Percentiles rank a stretch among this genome's conserved stretches.
Evolutionary conservation across 92 coral and sea anemone species (phyloP).

Genomic region (Zoanthus sociatus): DNA sequence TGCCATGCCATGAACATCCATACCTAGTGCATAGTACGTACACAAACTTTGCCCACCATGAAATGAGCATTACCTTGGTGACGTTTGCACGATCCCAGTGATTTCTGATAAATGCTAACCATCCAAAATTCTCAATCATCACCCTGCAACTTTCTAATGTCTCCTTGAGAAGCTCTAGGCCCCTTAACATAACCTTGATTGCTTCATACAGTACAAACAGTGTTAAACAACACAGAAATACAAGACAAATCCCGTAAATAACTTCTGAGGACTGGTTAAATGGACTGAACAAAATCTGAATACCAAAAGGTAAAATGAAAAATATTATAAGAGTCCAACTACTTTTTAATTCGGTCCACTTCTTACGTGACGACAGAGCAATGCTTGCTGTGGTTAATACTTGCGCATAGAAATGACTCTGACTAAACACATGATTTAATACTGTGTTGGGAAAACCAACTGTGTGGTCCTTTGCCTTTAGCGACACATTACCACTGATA

Average conservation of each 20-base stretch:
- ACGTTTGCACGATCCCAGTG: conserved; percentile 79
- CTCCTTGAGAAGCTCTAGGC: conserved; percentile 58
- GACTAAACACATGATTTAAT: conserved; percentile 61
- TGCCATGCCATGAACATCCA: conserved; percentile 54
- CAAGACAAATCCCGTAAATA: conserved; percentile 61
- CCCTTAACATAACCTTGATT: conserved; percentile 58
- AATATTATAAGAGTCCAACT: conserved; percentile 71
- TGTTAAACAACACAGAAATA: conserved; percentile 56
- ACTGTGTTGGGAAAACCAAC: conserved; percentile 34
- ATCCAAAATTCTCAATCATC: conserved; percentile 75
- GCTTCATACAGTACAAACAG: conserved; percentile 62
- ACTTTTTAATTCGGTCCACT: conserved; percentile 69
- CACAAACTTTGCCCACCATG: conserved; percentile 81
- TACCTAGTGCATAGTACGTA: conserved; percentile 10
- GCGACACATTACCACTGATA: conserved; percentile 39
- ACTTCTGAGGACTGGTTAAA: conserved; percentile 60
- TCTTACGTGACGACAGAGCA: conserved; percentile 71
- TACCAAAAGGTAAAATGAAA: conserved; percentile 69
- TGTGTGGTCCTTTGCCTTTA: conserved; percentile 18
- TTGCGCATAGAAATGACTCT: conserved; percentile 78
- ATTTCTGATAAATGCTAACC: conserved; percentile 73
- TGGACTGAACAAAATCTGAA: conserved; percentile 69
- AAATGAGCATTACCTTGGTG: conserved; percentile 70
- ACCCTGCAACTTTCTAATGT: conserved; percentile 38
- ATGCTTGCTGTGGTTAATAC: conserved; percentile 78